Evolutionary conservation across 1,140 invertebrate genomes (phyloP).

Genomic region (Drosophila micromelanica): DNA sequence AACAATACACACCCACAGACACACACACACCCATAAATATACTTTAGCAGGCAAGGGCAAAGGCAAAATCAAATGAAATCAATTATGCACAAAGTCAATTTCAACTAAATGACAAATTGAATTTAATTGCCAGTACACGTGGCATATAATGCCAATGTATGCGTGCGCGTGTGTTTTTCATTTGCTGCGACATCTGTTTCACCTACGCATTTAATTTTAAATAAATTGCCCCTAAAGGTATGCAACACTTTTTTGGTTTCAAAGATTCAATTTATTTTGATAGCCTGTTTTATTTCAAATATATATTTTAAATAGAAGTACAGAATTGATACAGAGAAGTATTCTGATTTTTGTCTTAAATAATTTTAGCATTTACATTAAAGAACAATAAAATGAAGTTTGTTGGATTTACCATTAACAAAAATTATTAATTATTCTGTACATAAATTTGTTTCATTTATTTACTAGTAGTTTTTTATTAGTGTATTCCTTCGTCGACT

Average conservation of each 20-base stretch:
- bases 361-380: too few species aligned
- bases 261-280: neutral
- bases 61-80: conserved; percentile 68
- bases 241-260: conserved; percentile 31
- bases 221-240: conserved; percentile 5
- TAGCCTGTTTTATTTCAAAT: neutral
- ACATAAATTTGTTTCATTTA: too few species aligned
- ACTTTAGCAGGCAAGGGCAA: conserved; percentile 4
- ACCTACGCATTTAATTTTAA: conserved; percentile 18
- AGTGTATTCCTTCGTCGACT: neutral
- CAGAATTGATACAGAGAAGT: too few species aligned
- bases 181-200: conserved; percentile 29
- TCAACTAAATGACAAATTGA: conserved; percentile 66
- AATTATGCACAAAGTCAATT: conserved; percentile 73
- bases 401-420: too few species aligned
- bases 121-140: conserved; percentile 68
- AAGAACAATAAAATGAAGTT: too few species aligned
- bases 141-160: conserved; percentile 24
- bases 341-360: too few species aligned
- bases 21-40: conserved; percentile 3
- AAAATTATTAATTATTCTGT: too few species aligned
- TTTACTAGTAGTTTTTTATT: too few species aligned
- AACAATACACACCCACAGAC: conserved; percentile 36
- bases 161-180: conserved; percentile 13
- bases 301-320: too few species aligned